Base-by-base conservation (phyloP, 2,888 invertebrate genomes). In the Archaeoteleia sp. region DNA sequence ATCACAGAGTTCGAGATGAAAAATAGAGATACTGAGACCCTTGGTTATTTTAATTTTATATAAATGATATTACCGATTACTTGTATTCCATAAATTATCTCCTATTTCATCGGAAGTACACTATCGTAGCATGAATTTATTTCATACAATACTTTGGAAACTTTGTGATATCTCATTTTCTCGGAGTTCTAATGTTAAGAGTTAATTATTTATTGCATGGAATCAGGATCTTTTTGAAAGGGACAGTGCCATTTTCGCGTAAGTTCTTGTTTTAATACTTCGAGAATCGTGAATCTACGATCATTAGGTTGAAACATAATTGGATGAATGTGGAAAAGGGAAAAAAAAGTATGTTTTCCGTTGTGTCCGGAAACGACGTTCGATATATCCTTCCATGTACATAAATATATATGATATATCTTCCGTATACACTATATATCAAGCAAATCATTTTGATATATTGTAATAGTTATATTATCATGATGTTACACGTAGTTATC, bases 221-320 rank as follows among this genome's bases (percentile, higher is more conserved):
- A 53, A 37, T 40, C 46, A 25, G 40, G 40, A 53, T 53, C 25
- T 62, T 54, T 61, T 71, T 67, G 45, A 66, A 69, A 65, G 66
- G 69, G 69, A 63, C 70, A 72, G 77, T 78, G 76, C 77, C 76
- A 78, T 78, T 78, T 62, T 73, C 71, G 63, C 60, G 66, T 49
- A 55, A 43, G 53, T 55, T 54, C 54, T 48, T 48, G 42, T 39
- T 46, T 61, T 32, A 27, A 34, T 49, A 43, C 42, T 42, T 48
- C 25, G 14, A 15, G 42, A 49, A 49, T 40, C 54, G 42, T 55
- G 39, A 61, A 53, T 40, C 46, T 6, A 25, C 51, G 30, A 61
- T 51, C 37, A 32, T 12, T 35, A 23, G 17, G 27, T 46, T 53
- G 37, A 17, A 32, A 48, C 29, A 37, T 49, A 51, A 51, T 37